Base-by-base conservation (phyloP, 2,888 invertebrate genomes). In the Zygogramma bicolorata region DNA sequence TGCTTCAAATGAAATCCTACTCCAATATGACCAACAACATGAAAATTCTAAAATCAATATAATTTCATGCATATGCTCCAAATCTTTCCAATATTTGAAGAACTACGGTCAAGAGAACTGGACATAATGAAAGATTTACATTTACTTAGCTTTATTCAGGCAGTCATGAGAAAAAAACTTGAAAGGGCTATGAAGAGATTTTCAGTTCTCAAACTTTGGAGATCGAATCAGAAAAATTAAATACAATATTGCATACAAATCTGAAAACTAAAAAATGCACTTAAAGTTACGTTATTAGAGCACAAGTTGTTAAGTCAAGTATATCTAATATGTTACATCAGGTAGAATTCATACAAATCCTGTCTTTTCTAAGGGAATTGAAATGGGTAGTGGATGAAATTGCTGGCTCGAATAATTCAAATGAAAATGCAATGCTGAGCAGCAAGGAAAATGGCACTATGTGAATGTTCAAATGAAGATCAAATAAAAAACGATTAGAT, bases 311-410 rank as follows among this genome's bases (percentile, higher is more conserved):
- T 46, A 46, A 46, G 46, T 46, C 15, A 46, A 46, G 46, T 18
- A 46, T 38, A 38, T 38, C 38, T 38, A 38, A 38, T 4, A 18
- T 46, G 46, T 46, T 27, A 65, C 65, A 65, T 70, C 60, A 65
- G 18, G 8, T 3, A 18, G 46, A 8, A 13, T 13, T 20, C 46
- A 46, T 18, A 46, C 7, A 20, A 46, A 46, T 20, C 46, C 18
- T 70, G 69, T 18, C n/a, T 46, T n/a, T 46, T 3, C 8, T 5
- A 53, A 27, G 25, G 25, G 13, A 25, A 25, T 53, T 18, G 1
- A 42, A 7, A 53, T 27, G 27, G 10, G 4, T 25, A 13, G 53
- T n/a, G 10, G 53, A 20, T 15, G 46, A 22, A 53, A 27, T 53
- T 53, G 53, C 27, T 53, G 53, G 53, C 53, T 25, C 53, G 25